Evolutionary conservation across 2,797 vertebrate genomes (phyloP).

Genomic region (Cuniculus paca): DNA sequence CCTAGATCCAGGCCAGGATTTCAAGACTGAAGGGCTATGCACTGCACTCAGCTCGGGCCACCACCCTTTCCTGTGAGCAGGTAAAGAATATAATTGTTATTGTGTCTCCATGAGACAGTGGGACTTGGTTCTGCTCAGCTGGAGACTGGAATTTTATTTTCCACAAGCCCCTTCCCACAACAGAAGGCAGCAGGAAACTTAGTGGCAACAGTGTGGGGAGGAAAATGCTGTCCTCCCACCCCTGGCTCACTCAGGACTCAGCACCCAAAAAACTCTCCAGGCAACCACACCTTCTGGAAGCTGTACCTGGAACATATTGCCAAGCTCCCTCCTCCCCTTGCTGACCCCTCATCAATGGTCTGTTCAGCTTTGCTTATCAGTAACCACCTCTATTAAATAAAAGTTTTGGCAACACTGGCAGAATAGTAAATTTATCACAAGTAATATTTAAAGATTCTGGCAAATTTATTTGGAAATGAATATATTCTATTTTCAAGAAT

Average conservation of each 20-base stretch:
- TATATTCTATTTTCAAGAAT: conserved; percentile 37
- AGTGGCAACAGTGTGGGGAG: background rate
- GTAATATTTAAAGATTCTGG: background rate
- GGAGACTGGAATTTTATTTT: background rate
- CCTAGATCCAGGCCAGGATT: conserved; percentile 50
- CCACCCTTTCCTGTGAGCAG: background rate
- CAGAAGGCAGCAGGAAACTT: background rate
- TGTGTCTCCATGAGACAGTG: background rate
- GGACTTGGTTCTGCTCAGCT: background rate
- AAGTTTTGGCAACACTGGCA: background rate
- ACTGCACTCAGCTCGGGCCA: background rate
- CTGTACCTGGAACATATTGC: background rate
- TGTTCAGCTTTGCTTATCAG: background rate
- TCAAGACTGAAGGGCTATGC: background rate
- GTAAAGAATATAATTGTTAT: background rate
- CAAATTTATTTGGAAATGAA: conserved; percentile 22
- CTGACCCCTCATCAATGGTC: background rate
- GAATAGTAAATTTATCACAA: background rate
- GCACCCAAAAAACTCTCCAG: background rate
- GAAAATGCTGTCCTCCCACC: background rate
- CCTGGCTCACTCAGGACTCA: background rate
- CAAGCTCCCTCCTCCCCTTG: background rate
- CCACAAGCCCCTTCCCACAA: background rate
- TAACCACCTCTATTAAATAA: background rate
- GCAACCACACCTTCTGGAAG: background rate